Evolutionary conservation across 2,888 invertebrate genomes (phyloP).

Genomic region (Hecatera dysodea): DNA sequence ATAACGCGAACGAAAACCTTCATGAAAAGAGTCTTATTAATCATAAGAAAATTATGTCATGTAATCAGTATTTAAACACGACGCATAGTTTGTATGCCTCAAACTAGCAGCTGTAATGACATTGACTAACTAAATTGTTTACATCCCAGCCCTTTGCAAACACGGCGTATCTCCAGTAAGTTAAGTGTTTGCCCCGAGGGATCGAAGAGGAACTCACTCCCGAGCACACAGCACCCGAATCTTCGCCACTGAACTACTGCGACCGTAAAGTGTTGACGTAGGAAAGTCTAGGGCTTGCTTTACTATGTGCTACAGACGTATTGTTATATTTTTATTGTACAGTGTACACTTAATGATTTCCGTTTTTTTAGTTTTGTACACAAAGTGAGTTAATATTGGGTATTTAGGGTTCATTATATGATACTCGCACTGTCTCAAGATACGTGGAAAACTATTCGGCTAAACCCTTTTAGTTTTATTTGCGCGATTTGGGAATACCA

Average conservation of each 20-base stretch:
- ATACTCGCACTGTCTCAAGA: too few species aligned
- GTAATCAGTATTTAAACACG: background rate
- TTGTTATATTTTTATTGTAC: background rate
- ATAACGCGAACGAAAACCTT: too few species aligned
- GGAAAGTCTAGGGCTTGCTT: background rate
- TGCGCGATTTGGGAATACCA: too few species aligned
- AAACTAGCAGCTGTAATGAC: background rate
- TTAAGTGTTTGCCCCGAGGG: slow-evolving; percentile 29
- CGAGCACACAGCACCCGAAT: background rate
- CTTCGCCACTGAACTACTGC: background rate
- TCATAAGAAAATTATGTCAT: too few species aligned
- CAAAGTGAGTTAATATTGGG: too few species aligned
- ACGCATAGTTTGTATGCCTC: background rate
- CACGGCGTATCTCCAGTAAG: background rate
- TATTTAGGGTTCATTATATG: too few species aligned
- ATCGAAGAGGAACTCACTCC: slow-evolving; percentile 3
- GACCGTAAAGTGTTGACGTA: slow-evolving; percentile 1
- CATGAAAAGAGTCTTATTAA: background rate
- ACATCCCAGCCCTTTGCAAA: slow-evolving; percentile 1
- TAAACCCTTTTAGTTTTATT: too few species aligned
- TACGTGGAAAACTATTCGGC: too few species aligned
- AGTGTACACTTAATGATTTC: too few species aligned
- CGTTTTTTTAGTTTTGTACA: too few species aligned
- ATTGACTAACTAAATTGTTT: slow-evolving; percentile 11
- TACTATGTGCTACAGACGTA: background rate